Percentiles rank a stretch among this genome's conserved stretches.
phyloP scores from a whole-genome alignment of 2,797 vertebrate genomes.

The Sphenodon punctatus region DNA sequence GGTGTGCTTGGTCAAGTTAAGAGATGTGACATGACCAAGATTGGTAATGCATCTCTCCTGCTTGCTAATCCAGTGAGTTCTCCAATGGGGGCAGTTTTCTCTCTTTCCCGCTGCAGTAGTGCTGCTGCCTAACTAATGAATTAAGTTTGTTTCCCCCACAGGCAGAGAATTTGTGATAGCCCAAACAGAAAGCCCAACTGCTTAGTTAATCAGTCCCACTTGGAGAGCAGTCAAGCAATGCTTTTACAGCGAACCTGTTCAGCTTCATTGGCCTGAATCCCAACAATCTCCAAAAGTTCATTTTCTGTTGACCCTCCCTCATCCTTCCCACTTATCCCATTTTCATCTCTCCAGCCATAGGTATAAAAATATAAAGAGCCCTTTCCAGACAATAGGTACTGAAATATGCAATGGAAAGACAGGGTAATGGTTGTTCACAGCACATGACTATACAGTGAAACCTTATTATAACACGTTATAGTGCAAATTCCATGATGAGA shows the following conservation, averaged over 20 bases:
- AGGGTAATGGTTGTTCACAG: conserved; percentile 44
- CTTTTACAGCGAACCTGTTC: conserved; percentile 3
- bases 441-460: not conserved
- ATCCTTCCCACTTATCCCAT: not conserved
- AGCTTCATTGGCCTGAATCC: conserved; percentile 2
- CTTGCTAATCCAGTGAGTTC: conserved; percentile 25
- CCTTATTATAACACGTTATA: too few relatives aligned
- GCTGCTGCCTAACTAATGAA: conserved; percentile 8
- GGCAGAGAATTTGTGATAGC: not conserved
- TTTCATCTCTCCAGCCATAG: conserved; percentile 5
- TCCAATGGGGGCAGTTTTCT: not conserved
- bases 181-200: not conserved
- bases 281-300: not conserved
- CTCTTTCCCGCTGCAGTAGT: not conserved
- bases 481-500: too few relatives aligned
- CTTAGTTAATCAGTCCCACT: conserved; percentile 10
- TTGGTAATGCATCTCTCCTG: not conserved
- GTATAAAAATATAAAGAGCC: conserved; percentile 14
- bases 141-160: conserved; percentile 7
- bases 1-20: conserved; percentile 58
- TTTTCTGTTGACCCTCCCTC: not conserved
- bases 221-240: conserved; percentile 6
- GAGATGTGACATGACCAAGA: conserved; percentile 17
- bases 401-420: conserved; percentile 22
- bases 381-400: conserved; percentile 27